Percentiles rank a stretch among this genome's conserved stretches.
phyloP scores from a whole-genome alignment of 2,797 vertebrate species.

The Microtus agrestis region DNA sequence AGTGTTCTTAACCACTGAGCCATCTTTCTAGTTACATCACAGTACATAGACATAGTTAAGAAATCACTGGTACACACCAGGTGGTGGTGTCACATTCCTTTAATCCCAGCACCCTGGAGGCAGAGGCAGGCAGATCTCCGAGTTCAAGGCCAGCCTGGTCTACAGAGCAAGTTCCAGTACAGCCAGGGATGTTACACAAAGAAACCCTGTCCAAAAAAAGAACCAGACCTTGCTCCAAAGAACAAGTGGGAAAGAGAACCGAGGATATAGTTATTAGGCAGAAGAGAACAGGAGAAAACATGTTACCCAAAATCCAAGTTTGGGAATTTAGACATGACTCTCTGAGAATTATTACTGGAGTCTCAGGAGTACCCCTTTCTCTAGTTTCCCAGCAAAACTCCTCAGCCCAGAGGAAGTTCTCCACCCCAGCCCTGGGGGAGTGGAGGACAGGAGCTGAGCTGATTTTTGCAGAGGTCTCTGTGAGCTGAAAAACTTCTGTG shows the following conservation, averaged over 20 bases:
- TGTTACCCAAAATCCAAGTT: neutral
- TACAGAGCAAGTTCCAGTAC: neutral
- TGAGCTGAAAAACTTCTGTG: neutral
- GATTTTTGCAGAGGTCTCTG: neutral
- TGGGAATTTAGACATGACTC: neutral
- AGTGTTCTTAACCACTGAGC: neutral
- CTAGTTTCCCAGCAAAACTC: neutral
- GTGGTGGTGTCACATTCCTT: neutral
- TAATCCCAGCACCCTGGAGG: neutral
- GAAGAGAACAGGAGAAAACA: neutral
- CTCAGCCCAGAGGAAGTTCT: neutral
- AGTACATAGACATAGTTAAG: neutral
- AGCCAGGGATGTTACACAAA: neutral
- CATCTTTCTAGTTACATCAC: neutral
- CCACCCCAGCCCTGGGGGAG: neutral
- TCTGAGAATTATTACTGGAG: neutral
- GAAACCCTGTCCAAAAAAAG: neutral
- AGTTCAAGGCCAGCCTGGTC: neutral
- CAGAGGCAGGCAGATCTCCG: neutral
- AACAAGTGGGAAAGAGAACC: neutral
- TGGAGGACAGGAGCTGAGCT: too few species aligned
- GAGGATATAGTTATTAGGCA: neutral
- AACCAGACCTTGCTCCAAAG: neutral
- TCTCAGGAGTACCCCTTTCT: neutral
- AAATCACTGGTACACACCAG: neutral